phyloP scores from a whole-genome alignment of 2,888 invertebrate genomes.

The Eilema sororculum region DNA sequence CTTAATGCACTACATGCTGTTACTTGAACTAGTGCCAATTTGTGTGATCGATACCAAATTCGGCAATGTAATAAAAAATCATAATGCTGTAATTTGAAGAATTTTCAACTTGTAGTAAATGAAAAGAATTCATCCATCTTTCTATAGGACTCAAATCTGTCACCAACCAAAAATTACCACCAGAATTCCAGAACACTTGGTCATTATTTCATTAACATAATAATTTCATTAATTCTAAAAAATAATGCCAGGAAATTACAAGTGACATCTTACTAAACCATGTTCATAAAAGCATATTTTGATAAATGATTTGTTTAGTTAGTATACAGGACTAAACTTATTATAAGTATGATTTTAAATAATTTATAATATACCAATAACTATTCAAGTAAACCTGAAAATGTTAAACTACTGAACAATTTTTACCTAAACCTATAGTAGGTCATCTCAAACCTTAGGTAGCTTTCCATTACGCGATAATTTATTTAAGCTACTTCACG shows the following conservation, averaged over 20 bases:
- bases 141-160: background rate
- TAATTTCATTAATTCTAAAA: background rate
- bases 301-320: background rate
- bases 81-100: no score
- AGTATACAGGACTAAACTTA: background rate
- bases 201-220: background rate
- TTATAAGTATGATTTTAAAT: background rate
- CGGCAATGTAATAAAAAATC: background rate
- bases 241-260: no score
- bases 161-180: background rate
- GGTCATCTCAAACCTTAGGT: background rate
- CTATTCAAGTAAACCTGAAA: no score
- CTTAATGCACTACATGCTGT: no score
- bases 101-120: no score
- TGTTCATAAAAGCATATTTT: background rate
- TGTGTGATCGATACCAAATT: background rate
- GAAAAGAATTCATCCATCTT: background rate
- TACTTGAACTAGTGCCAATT: background rate
- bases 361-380: no score
- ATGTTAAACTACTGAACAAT: no score
- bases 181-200: background rate
- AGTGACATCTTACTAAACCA: background rate
- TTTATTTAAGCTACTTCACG: background rate
- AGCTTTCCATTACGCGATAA: background rate
- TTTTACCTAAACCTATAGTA: background rate